These are phyloP conservation scores for Ciconia boyciana DNA, from an alignment of 2,113 vertebrate species.

Conservation along the genomic window DNA sequence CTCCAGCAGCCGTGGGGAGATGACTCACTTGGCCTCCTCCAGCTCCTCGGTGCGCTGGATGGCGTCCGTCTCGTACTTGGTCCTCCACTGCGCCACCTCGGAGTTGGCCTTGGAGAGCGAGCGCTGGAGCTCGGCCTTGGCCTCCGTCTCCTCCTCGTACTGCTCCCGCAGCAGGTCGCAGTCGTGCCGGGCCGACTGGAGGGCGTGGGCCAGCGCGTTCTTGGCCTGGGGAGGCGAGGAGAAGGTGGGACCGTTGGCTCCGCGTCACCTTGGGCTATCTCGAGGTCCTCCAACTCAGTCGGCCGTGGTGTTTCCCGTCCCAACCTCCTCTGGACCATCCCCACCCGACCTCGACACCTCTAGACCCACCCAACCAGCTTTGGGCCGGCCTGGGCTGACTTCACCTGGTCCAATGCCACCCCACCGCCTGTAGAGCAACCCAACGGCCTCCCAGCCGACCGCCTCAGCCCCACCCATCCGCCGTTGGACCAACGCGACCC, in stretches of 20 bases:
- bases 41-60: constrained; percentile 77
- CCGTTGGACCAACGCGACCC: not conserved
- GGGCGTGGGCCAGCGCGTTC: constrained; percentile 83
- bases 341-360: too few species aligned
- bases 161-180: constrained; percentile 86
- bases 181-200: constrained; percentile 85
- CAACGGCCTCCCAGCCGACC: too few species aligned
- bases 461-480: too few species aligned
- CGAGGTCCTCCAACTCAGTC: too few species aligned
- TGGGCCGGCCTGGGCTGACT: too few species aligned
- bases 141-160: constrained; percentile 86
- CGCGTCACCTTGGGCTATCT: too few species aligned
- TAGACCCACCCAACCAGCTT: too few species aligned
- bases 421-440: too few species aligned
- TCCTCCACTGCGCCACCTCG: constrained; percentile 89
- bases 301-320: too few species aligned
- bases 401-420: too few species aligned
- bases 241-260: not conserved
- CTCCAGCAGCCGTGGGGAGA: too few species aligned
- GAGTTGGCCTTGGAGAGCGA: constrained; percentile 82
- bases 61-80: constrained; percentile 92
- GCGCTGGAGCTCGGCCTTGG: constrained; percentile 84
- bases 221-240: constrained; percentile 70
- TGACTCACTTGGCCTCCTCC: constrained; percentile 76
- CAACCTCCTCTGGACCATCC: too few species aligned